A percentile compares a stretch with the other conserved stretches of the same genome.
Evolutionary conservation across 2,113 vertebrate genomes (phyloP).

Genomic region (Genyomyrus donnyi): DNA sequence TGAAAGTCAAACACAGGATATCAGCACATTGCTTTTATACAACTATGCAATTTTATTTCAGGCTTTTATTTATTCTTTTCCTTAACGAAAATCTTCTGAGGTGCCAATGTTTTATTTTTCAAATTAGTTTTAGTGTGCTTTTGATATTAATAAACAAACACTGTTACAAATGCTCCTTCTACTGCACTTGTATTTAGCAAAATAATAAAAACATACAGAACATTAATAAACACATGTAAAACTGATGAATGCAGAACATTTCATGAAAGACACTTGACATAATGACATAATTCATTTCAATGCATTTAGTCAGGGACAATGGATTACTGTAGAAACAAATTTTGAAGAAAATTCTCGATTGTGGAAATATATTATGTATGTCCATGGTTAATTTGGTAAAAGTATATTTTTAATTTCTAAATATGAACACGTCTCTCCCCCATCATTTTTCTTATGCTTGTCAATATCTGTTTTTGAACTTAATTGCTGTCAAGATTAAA

Average conservation of each 20-base stretch:
- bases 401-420: neutral
- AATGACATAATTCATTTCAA: neutral
- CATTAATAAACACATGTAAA: neutral
- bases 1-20: neutral
- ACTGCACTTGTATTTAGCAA: neutral
- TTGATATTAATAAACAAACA: neutral
- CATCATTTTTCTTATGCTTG: neutral
- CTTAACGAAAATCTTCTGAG: neutral
- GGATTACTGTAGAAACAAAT: neutral
- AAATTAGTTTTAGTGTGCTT: neutral
- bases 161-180: neutral
- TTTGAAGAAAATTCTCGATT: neutral
- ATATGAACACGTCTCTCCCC: neutral
- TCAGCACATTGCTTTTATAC: neutral
- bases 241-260: neutral
- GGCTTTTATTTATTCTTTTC: neutral
- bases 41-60: neutral
- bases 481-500: neutral
- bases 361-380: neutral
- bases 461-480: constrained; percentile 9
- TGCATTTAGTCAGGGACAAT: neutral
- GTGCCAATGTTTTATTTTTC: neutral
- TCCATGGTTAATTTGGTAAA: neutral
- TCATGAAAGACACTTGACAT: neutral
- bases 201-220: neutral